Evolutionary conservation across 2,797 vertebrate species (phyloP), one percentile per base, ranked within the genome.

Genomic region (Glossophaga mutica): DNA sequence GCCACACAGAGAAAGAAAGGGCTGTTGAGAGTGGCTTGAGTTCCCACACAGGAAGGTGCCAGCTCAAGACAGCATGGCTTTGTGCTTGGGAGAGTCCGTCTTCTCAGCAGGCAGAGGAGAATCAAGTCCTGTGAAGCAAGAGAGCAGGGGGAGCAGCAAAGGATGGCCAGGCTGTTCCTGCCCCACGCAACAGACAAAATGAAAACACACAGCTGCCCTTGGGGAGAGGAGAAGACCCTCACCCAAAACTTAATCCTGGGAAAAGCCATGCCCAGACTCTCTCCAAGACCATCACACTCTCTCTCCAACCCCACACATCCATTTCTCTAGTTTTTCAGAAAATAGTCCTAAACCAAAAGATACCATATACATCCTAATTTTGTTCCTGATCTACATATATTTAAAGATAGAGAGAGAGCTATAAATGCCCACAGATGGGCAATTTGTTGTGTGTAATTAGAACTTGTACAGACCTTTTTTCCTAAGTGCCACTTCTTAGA

Each of bases 1-100:
- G 74, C 90, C 59, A 0, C 34, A 32, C 32, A 57, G 62, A 94
- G 78, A 87, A 95, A 97, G 94, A 96, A 96, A 96, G 85, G 48
- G 14, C 92, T 83, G 78, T 96, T 97, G 82, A 94, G 50, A 96
- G 88, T 71, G 67, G 57, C 92, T 96, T 48, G 50, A 24, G 71
- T 97, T 97, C 95, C 97, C 97, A 96, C 46, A 46, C 77, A 46
- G 44, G 92, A 96, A 88, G 52, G 78, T 95, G 95, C 93, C 96
- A 97, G 93, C 87, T 96, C 62, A 2, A 87, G 91, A 97, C 96
- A 97, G 96, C 71, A 0, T 5, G 8, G 96, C 93, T 97, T 97
- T 97, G 97, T 96, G 71, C 83, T 24, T 8, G 22, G 71, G 55
- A 92, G 96, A 76, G 71, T 93, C 87, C 92, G 59, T 94, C 85